Base-by-base conservation (phyloP, 2,113 vertebrate species). In the Pterocles burchelli region DNA sequence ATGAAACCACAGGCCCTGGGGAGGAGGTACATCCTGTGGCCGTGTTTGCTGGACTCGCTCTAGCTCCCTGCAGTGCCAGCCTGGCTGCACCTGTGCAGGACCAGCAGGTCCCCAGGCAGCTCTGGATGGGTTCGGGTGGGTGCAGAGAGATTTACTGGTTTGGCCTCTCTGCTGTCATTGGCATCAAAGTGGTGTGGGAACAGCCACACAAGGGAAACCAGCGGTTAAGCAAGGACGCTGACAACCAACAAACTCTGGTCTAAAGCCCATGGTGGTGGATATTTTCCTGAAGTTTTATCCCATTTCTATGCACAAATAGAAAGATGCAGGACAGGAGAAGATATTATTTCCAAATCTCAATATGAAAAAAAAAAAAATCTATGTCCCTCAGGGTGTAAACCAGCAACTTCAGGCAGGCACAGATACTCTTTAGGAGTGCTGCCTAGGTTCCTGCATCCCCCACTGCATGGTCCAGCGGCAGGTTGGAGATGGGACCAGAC, bases 401-500 rank as follows among this genome's bases (percentile, higher is more conserved):
- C 49, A 81, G 46, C 21, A 57, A 20, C 41, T 26, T 76, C 29
- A 70, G 28, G 36, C 0, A 0, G 38, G 46, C 28, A 54, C 10
- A 66, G 55, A n/a, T 7, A 13, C 13, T 16, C 34, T 33, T 54
- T 0, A 68, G 57, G 45, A 88, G 25, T 10, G 34, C 29, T 72
- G 38, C 49, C 33, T 67, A 79, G 3, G 25, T 26, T 90, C 38
- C 41, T 79, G 71, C 48, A n/a, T 46, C 59, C 5, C 9, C 5
- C 45, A 4, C 13, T 2, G 17, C 57, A 20, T 0, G 0, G 21
- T 17, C 41, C 46, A 67, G 82, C 9, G 12, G 29, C 0, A 0
- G 12, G 6, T 0, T 79, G 43, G 71, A 82, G 51, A 49, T 11
- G 43, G 66, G 28, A 79, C 17, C 61, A 79, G 46, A 11, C 12